phyloP scores from a whole-genome alignment of 2,888 invertebrate species.

The Amphipoea oculea region DNA sequence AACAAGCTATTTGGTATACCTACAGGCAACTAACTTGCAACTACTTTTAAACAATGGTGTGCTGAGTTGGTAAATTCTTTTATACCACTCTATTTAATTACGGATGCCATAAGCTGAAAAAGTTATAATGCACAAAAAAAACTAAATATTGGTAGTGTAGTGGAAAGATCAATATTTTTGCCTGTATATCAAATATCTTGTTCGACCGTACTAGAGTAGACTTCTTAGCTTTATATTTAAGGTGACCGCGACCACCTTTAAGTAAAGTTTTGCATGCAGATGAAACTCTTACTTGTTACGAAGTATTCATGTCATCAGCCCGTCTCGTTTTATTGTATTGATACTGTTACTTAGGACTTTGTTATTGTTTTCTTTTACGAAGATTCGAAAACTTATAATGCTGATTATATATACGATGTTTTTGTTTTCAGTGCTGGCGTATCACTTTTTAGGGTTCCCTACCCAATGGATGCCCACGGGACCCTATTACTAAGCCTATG shows the following conservation, averaged over 20 bases:
- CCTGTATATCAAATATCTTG: no score
- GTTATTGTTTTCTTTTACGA: slow-evolving; percentile 31
- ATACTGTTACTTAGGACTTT: slow-evolving; percentile 19
- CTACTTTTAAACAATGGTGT: no score
- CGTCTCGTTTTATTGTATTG: slow-evolving; percentile 21
- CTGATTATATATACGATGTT: slow-evolving; percentile 5
- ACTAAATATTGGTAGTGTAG: no score
- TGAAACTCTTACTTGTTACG: neutral
- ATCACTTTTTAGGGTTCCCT: neutral
- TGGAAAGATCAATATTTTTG: no score
- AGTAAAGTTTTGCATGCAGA: slow-evolving; percentile 34
- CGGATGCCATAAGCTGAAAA: no score
- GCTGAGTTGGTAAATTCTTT: no score
- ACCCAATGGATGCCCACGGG: no score
- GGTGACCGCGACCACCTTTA: slow-evolving; percentile 44
- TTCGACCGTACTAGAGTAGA: neutral
- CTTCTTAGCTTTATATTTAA: slow-evolving; percentile 18
- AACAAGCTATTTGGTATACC: no score
- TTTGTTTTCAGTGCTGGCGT: neutral
- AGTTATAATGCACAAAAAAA: no score
- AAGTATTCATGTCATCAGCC: slow-evolving; percentile 33
- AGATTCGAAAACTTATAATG: slow-evolving; percentile 13
- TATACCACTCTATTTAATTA: no score
- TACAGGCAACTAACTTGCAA: no score
- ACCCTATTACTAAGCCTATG: no score